Base-by-base conservation (phyloP, 2,797 vertebrate species). In the Schizopygopsis malacanthus region DNA sequence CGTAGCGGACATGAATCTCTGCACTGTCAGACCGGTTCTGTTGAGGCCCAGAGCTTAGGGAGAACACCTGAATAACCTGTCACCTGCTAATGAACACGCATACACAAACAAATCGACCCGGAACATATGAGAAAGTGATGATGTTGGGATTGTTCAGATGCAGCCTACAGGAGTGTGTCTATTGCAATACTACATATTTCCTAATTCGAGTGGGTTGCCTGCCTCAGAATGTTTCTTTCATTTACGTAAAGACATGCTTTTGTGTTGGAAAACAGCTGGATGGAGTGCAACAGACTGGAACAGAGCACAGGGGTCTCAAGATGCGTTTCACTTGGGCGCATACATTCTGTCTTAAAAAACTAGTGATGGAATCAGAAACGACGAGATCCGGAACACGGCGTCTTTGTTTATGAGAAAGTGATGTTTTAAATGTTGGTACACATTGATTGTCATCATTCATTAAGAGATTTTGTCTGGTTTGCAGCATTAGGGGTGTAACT, bases 1-100 rank as follows among this genome's bases (percentile, higher is more conserved):
- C 43, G 8, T 70, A 80, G 75, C 79, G 45, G 85, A 87, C 86
- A 85, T 89, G 79, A 86, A 89, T 90, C 85, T 86, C 79, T 79
- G 75, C 83, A 70, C 79, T 87, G 71, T 71, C 82, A 87, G 84
- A 73, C 33, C 1, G 18, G 70, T 80, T 86, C 79, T 79, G 78
- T 82, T 83, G 77, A 87, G 80, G 54, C 86, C 70, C 77, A 85
- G 71, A 83, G 75, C 43, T 72, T 77, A 84, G 77, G 69, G 75
- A 86, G 73, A n/a, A n/a, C n/a, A n/a, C n/a, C n/a, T n/a, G n/a
- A n/a, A n/a, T n/a, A n/a, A n/a, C n/a, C n/a, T n/a, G n/a, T n/a
- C n/a, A 86, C 82, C 82, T 81, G 84, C 87, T 88, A 90, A 89
- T 89, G 33, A 10, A 61, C 52, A 80, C 4, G 3, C 33, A 73